These are phyloP conservation scores for Lasaia peninsularis DNA, from an alignment of 1,140 invertebrate species.

Conservation along the genomic window DNA sequence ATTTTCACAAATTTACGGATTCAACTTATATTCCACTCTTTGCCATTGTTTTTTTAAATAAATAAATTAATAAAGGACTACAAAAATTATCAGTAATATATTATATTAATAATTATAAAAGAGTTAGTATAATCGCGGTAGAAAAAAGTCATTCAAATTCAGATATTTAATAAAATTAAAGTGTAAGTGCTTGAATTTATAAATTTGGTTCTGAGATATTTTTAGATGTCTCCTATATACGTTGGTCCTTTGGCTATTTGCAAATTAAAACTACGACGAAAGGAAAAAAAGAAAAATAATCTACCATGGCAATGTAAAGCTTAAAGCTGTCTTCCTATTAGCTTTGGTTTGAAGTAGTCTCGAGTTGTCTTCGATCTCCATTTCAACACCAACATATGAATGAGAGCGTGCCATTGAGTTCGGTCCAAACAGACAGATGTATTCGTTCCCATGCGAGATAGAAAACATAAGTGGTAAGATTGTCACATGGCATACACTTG, in stretches of 20 bases:
- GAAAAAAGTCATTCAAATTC: too few species aligned
- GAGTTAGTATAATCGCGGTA: too few species aligned
- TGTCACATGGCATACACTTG: constrained; percentile 47
- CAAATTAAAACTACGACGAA: background rate
- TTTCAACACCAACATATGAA: constrained; percentile 47
- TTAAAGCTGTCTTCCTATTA: constrained; percentile 42
- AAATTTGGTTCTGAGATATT: too few species aligned
- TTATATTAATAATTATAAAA: too few species aligned
- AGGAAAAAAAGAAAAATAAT: constrained; percentile 22
- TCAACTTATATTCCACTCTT: background rate
- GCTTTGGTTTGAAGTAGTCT: constrained; percentile 42
- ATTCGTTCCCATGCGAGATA: constrained; percentile 48
- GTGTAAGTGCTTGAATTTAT: too few species aligned
- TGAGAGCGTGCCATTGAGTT: constrained; percentile 44
- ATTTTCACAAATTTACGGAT: background rate
- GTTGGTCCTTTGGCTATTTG: too few species aligned
- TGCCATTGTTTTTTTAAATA: background rate
- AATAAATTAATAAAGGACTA: too few species aligned
- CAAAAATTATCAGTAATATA: too few species aligned
- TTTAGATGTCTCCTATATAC: too few species aligned
- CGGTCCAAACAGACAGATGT: constrained; percentile 45
- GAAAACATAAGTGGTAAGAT: constrained; percentile 39
- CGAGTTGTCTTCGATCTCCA: constrained; percentile 39
- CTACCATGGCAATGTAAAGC: constrained; percentile 37
- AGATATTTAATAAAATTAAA: too few species aligned